A percentile compares a stretch with the other conserved stretches of the same genome.
Evolutionary conservation across 35 echinoderm and acorn worm genomes (phyloP).

Genomic region (Apostichopus parvimensis): DNA sequence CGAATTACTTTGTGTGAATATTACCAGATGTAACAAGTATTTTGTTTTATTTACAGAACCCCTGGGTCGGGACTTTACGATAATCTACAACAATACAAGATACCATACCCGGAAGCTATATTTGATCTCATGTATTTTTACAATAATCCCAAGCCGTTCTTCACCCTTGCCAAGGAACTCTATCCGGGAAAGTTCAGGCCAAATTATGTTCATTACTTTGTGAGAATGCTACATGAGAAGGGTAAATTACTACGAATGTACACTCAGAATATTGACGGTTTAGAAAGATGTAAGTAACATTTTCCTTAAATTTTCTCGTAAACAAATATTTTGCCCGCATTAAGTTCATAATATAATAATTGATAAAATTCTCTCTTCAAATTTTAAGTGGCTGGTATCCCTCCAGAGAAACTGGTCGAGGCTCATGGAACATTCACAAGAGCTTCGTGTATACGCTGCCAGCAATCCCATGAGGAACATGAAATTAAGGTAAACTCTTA

Average conservation of each 20-base stretch:
- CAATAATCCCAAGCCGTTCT: slow-evolving; percentile 87
- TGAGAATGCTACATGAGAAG: slow-evolving; percentile 88
- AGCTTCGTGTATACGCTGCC: slow-evolving; percentile 82
- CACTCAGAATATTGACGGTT: slow-evolving; percentile 98
- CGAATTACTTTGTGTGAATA: too few species aligned
- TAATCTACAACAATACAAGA: slow-evolving; percentile 94
- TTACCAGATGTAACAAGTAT: neutral
- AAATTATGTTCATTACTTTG: slow-evolving; percentile 99
- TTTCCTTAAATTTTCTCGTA: neutral
- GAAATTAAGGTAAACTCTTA: slow-evolving; percentile 70
- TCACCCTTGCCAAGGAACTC: slow-evolving; percentile 88
- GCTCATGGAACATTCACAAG: slow-evolving; percentile 95
- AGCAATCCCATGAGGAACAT: slow-evolving; percentile 65
- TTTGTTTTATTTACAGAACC: slow-evolving; percentile 62
- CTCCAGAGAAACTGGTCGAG: slow-evolving; percentile 87
- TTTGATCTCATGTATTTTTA: slow-evolving; percentile 97
- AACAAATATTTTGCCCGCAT: too few species aligned
- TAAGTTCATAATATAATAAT: too few species aligned
- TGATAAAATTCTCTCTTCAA: neutral
- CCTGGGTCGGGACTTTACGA: slow-evolving; percentile 97
- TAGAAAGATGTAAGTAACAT: slow-evolving; percentile 88
- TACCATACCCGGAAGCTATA: slow-evolving; percentile 93
- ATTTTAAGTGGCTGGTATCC: slow-evolving; percentile 89
- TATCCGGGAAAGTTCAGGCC: slow-evolving; percentile 89
- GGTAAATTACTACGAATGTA: slow-evolving; percentile 89